Conservation (phyloP, 2,888 invertebrate genomes). For the Xanthorhoe designata region DNA sequence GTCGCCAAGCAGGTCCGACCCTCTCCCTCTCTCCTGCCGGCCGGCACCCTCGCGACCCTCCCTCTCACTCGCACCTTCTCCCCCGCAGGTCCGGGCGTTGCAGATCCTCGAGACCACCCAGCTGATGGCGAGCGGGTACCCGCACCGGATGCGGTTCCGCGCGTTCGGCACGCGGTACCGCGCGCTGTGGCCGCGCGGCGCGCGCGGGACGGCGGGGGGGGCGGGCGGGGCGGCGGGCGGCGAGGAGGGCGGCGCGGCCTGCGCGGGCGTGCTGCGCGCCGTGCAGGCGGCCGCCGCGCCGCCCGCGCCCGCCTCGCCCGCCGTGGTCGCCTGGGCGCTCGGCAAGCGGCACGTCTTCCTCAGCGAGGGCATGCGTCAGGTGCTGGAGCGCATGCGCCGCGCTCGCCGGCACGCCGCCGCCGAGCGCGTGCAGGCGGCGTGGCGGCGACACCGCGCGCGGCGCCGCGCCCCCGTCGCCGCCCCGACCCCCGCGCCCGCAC, state of each 20-base stretch:
- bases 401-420: slow-evolving; percentile 30
- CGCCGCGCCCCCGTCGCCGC: slow-evolving; percentile 57
- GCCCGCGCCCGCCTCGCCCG: slow-evolving; percentile 90
- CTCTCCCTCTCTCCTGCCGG: too few species aligned
- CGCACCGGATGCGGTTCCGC: slow-evolving; percentile 97
- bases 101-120: slow-evolving; percentile 97
- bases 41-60: too few species aligned
- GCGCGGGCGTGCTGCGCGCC: slow-evolving; percentile 90
- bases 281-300: slow-evolving; percentile 91
- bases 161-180: slow-evolving; percentile 95
- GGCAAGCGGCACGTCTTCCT: slow-evolving; percentile 97
- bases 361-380: slow-evolving; percentile 96
- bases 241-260: slow-evolving; percentile 88
- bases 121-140: slow-evolving; percentile 97
- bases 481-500: slow-evolving; percentile 60
- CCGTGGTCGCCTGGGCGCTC: slow-evolving; percentile 91
- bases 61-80: too few species aligned
- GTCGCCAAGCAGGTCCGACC: slow-evolving; percentile 93
- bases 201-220: slow-evolving; percentile 86
- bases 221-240: slow-evolving; percentile 85
- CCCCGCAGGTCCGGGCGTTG: slow-evolving; percentile 91
- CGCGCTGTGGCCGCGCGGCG: slow-evolving; percentile 92
- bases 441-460: slow-evolving; percentile 93
- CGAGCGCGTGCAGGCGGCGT: slow-evolving; percentile 59
- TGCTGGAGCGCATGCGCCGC: slow-evolving; percentile 56